Conservation (phyloP, 2,888 invertebrate genomes). For the Schizotus pectinicornis region DNA sequence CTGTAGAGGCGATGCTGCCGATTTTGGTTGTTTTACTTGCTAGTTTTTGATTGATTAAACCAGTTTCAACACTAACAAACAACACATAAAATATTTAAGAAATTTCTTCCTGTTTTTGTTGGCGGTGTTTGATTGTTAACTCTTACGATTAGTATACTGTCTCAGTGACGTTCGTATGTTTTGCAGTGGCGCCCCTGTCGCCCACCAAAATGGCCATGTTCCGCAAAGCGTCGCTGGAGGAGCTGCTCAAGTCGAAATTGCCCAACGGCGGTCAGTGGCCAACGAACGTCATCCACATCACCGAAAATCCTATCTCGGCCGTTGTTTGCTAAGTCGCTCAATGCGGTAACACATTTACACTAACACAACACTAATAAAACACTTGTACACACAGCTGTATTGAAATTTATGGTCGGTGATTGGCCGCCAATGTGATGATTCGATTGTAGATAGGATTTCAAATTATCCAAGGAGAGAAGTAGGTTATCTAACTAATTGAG, state of each 20-base stretch:
- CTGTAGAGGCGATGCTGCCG: too few species aligned
- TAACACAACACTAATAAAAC: too few species aligned
- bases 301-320: constrained; percentile 80
- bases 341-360: constrained; percentile 4
- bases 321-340: constrained; percentile 69
- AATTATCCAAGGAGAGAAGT: too few species aligned
- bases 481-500: too few species aligned
- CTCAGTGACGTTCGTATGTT: constrained; percentile 35
- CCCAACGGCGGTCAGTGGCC: constrained; percentile 58
- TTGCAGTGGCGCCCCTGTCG: constrained; percentile 74
- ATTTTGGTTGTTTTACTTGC: too few species aligned
- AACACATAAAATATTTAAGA: too few species aligned
- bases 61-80: too few species aligned
- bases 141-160: constrained; percentile 5
- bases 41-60: too few species aligned
- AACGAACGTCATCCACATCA: constrained; percentile 76
- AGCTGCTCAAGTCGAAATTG: constrained; percentile 59
- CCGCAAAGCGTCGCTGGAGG: constrained; percentile 67
- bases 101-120: too few species aligned
- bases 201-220: constrained; percentile 73
- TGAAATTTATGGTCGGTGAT: constrained; percentile 40
- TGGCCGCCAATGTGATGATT: too few species aligned
- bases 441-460: too few species aligned
- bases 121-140: neutral
- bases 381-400: constrained; percentile 38